Evolutionary conservation across 1,140 invertebrate species (phyloP), one percentile per base, ranked within the genome.

Genomic region (Megalonaias nervosa): DNA sequence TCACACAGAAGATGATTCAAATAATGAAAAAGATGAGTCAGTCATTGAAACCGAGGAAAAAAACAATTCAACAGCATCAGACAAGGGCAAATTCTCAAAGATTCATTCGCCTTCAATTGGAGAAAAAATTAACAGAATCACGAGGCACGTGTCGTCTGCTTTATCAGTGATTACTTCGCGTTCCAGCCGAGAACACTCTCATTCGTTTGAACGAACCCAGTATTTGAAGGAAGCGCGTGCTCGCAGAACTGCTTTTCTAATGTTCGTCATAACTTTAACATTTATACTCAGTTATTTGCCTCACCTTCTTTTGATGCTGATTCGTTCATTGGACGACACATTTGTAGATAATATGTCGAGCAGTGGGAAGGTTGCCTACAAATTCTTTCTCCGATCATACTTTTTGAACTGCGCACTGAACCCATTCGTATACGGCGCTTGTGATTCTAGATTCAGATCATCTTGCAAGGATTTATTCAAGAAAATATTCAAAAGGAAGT

Each of bases 361-460:
- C 38, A 23, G 26, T 6, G 62, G 58, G 13, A 72, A 69, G 65
- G 74, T 74, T 65, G 71, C 71, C 21, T 78, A 61, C 59, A 65
- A 78, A 48, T 78, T 78, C 23, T 78, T 78, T 26, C 55, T 78
- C 21, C 56, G 76, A 23, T 78, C 59, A 3, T 78, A 78, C 64
- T 56, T 78, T 21, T 73, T 78, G 17, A 78, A 78, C 26, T 78
- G 76, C 69, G 76, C 76, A 13, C 4, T 78, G 26, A 78, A 78
- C 64, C 76, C 76, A 12, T 55, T 78, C 58, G 74, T 78, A 31
- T 78, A 78, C 21, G 76, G 76, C 13, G 74, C 74, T 31, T 72
- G 66, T 73, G 76, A 64, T 78, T 78, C 23, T 78, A 78, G 21
- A 78, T 73, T 64, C 76, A 78, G 59, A 78, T 73, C 58, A 74